Evolutionary conservation across 2,888 invertebrate genomes (phyloP).

Genomic region (Conistra vaccinii): DNA sequence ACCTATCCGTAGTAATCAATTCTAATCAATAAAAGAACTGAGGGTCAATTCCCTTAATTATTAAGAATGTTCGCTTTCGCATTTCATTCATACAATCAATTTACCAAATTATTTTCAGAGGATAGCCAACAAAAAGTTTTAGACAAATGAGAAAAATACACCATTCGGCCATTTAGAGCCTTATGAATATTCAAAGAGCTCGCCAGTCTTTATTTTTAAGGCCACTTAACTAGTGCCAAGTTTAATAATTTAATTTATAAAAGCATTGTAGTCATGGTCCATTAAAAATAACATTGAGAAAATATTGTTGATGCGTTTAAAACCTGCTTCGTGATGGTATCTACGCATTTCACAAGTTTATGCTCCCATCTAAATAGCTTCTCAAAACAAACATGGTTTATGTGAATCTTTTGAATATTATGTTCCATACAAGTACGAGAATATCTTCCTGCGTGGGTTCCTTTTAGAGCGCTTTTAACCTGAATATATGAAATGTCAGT

Average conservation of each 20-base stretch:
- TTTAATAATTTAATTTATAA: conserved; percentile 63
- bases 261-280: conserved; percentile 56
- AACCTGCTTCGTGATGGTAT: conserved; percentile 35
- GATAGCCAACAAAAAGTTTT: conserved; percentile 58
- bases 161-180: conserved; percentile 63
- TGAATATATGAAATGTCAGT: conserved; percentile 19
- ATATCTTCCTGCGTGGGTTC: conserved; percentile 23
- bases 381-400: conserved; percentile 45
- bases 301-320: conserved; percentile 45
- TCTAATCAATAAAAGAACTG: neutral
- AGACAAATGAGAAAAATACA: conserved; percentile 65
- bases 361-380: conserved; percentile 45
- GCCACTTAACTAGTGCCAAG: conserved; percentile 61
- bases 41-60: too few species aligned
- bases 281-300: conserved; percentile 55
- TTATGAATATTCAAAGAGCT: conserved; percentile 67
- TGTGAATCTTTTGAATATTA: conserved; percentile 39
- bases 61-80: too few species aligned
- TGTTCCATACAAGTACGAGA: conserved; percentile 35
- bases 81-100: too few species aligned
- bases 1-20: neutral
- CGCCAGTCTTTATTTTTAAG: conserved; percentile 58
- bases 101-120: too few species aligned
- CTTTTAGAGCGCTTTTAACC: conserved; percentile 34
- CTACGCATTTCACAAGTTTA: conserved; percentile 28